phyloP scores from a whole-genome alignment of 92 coral and sea anemone genomes.

The Siderastrea radians region DNA sequence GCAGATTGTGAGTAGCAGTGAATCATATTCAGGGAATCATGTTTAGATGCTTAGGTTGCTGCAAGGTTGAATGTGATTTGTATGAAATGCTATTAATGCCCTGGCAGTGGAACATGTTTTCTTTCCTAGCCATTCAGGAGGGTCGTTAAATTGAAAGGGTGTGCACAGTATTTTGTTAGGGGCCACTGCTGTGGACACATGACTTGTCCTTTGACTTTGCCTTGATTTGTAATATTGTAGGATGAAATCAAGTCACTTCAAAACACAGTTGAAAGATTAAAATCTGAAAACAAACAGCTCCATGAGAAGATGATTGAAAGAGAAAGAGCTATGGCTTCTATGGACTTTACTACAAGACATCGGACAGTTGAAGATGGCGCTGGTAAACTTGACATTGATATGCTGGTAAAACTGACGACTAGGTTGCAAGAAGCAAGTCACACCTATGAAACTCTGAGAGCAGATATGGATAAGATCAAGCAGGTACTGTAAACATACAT shows the following conservation, averaged over 20 bases:
- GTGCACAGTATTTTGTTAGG: too few species aligned
- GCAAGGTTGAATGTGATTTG: too few species aligned
- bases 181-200: too few species aligned
- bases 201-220: background rate
- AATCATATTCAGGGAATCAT: too few species aligned
- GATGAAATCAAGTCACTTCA: constrained; percentile 81
- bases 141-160: too few species aligned
- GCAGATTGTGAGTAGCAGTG: too few species aligned
- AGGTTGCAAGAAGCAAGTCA: constrained; percentile 96
- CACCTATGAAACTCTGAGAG: constrained; percentile 86
- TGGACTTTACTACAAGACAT: constrained; percentile 73
- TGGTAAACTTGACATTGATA: constrained; percentile 78
- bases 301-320: constrained; percentile 86
- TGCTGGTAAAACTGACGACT: constrained; percentile 88
- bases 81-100: too few species aligned
- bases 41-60: too few species aligned
- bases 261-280: constrained; percentile 84
- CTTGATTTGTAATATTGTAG: constrained; percentile 19
- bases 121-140: too few species aligned
- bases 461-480: constrained; percentile 88
- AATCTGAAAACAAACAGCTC: constrained; percentile 86
- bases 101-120: too few species aligned
- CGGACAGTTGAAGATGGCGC: constrained; percentile 64
- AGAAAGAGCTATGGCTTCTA: constrained; percentile 86
- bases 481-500: constrained; percentile 59